Evolutionary conservation across 1,140 invertebrate genomes (phyloP), one percentile per base, ranked within the genome.

Genomic region (Neodiprion fabricii): DNA sequence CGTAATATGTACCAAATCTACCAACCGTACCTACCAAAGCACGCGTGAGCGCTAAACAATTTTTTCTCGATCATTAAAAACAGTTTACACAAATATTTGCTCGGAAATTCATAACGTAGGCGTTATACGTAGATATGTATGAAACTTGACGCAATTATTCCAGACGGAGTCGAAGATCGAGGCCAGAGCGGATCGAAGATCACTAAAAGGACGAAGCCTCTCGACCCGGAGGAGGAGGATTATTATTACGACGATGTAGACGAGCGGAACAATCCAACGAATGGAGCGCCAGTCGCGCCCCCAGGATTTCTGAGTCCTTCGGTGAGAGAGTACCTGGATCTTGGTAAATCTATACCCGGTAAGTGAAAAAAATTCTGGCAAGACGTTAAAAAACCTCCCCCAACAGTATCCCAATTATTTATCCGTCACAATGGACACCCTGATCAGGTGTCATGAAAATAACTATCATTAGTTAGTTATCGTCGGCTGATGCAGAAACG

Each of bases 341-440:
- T 96, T 70, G 95, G 95, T 76, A 95, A 95, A 90, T 95, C 94
- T 73, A 96, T 96, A 89, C 95, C 95, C 81, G 95, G 95, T 96
- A 91, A 89, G 89, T 88, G 84, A 83, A 87, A 81, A 87, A 82
- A 77, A 83, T 85, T 40, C 5, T 40, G 28, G 28, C 5, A 40
- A 40, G 2, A 40, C 2, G 2, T 40, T 40, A 40, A 40, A 40
- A 40, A 40, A 5, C 28, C 2, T 40, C 28, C 28, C 28, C 28
- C 28, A 40, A 40, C 5, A 40, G 28, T 40, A 40, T 40, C 28
- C 28, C 1, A 40, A 40, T 40, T 3, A 40, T 40, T 40, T 40
- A 40, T 3, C 28, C 28, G 5, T 40, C 28, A 40, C 28, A 1
- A 40, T 1, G 28, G 2, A 40, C 1, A 40, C 2, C 28, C 28